Evolutionary conservation across 2,888 invertebrate genomes (phyloP).

Genomic region (Agriopis aurantiaria): DNA sequence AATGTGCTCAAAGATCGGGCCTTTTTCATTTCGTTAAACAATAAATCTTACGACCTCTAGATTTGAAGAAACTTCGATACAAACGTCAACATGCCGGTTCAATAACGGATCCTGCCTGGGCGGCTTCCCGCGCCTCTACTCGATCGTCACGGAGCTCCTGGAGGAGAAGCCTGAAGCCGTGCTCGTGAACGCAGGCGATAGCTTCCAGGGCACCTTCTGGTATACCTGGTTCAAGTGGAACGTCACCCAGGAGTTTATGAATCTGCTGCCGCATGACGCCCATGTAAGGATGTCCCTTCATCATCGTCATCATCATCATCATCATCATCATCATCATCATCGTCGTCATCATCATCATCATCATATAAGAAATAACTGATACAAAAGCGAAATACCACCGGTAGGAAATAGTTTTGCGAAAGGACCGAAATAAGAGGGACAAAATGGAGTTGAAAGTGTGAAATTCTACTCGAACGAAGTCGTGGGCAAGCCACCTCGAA

Average conservation of each 20-base stretch:
- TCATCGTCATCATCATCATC: too few species aligned
- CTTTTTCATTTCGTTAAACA: too few species aligned
- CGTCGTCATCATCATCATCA: too few species aligned
- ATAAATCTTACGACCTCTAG: slow-evolving; percentile 61
- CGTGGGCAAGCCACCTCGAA: too few species aligned
- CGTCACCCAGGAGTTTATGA: slow-evolving; percentile 91
- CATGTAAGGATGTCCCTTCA: slow-evolving; percentile 88
- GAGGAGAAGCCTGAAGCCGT: slow-evolving; percentile 86
- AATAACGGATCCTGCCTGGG: slow-evolving; percentile 88
- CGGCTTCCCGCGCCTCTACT: slow-evolving; percentile 89
- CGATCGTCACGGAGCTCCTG: slow-evolving; percentile 82
- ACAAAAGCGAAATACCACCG: too few species aligned
- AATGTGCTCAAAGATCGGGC: too few species aligned
- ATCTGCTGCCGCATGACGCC: slow-evolving; percentile 91
- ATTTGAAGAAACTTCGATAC: slow-evolving; percentile 87
- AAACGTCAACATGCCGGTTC: slow-evolving; percentile 84
- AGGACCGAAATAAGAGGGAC: too few species aligned
- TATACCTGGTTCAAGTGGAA: slow-evolving; percentile 92
- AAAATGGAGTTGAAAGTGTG: too few species aligned
- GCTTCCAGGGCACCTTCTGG: slow-evolving; percentile 94
- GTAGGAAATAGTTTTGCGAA: too few species aligned
- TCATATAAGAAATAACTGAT: too few species aligned
- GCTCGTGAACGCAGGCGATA: slow-evolving; percentile 93
- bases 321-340: too few species aligned
- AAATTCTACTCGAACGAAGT: too few species aligned